Percentiles rank a stretch among this genome's conserved stretches.
Conservation (phyloP, 1,140 invertebrate species). For the Phymastichus coffea region DNA sequence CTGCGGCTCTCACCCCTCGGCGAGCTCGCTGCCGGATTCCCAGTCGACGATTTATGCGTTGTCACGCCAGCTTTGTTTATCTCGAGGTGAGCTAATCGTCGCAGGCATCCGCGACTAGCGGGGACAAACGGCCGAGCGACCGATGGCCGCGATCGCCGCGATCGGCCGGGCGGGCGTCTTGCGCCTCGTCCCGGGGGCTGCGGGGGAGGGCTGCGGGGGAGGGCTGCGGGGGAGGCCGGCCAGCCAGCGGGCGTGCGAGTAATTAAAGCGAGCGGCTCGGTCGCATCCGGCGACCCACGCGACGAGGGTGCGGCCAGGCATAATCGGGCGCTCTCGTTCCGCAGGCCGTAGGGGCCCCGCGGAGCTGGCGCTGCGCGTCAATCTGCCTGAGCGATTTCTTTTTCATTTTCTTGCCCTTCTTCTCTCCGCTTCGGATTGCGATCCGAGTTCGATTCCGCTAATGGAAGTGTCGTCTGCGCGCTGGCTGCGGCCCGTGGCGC, state of each 20-base stretch:
- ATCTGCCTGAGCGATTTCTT: conserved; percentile 16
- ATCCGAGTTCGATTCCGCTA: conserved; percentile 11
- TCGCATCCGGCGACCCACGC: conserved; percentile 58
- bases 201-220: conserved; percentile 29
- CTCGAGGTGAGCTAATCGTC: no score
- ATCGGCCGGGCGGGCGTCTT: conserved; percentile 12
- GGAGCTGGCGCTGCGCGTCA: conserved; percentile 30
- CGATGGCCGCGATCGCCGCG: no score
- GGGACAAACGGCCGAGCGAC: no score
- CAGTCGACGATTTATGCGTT: no score
- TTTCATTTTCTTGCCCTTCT: no score
- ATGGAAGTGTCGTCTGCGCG: neutral
- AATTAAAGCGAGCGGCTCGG: conserved; percentile 58
- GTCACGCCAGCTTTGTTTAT: no score
- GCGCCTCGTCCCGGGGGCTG: conserved; percentile 15
- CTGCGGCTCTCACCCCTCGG: no score
- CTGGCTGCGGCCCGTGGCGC: no score
- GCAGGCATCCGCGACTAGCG: no score
- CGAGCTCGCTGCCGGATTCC: no score
- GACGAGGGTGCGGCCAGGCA: conserved; percentile 51
- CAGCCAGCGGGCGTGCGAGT: conserved; percentile 53
- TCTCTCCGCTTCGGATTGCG: conserved; percentile 5
- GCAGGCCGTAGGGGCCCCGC: conserved; percentile 35
- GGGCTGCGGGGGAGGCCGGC: no score
- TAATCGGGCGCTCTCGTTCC: conserved; percentile 32